Conservation (phyloP, 2,888 invertebrate genomes). For the Byasa hedistus region DNA sequence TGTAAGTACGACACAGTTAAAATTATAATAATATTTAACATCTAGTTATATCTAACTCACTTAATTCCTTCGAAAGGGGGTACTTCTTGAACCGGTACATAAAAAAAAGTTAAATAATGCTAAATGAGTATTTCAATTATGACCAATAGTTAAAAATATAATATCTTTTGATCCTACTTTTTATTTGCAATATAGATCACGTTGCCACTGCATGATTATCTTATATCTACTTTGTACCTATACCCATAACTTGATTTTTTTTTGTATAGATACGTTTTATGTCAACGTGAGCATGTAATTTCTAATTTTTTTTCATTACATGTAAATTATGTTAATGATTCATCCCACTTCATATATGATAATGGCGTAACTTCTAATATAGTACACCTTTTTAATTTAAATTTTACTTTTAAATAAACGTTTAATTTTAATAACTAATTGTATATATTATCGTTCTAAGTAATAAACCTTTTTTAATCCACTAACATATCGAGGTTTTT, state of each 20-base stretch:
- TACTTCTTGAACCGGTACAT: slow-evolving; percentile 14
- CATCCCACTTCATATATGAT: background rate
- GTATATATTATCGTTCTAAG: too few relatives aligned
- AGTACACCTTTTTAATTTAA: background rate
- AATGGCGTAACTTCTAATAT: background rate
- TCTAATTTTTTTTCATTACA: background rate
- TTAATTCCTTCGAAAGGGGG: background rate
- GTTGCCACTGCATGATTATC: background rate
- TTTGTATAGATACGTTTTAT: background rate
- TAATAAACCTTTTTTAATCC: too few relatives aligned
- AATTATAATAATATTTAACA: background rate
- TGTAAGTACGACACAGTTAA: slow-evolving; percentile 8
- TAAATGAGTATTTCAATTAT: background rate
- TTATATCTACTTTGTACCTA: background rate
- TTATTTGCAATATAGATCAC: slow-evolving; percentile 7
- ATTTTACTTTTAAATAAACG: too few relatives aligned
- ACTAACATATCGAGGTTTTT: too few relatives aligned
- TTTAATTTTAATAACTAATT: too few relatives aligned
- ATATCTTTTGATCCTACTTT: background rate
- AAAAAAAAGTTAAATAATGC: background rate
- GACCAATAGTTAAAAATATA: background rate
- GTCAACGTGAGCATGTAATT: background rate
- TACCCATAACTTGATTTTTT: background rate
- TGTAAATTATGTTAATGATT: background rate
- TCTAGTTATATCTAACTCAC: background rate